Conservation (phyloP, 2,797 vertebrate genomes). For the Sebastes trivittatus region DNA sequence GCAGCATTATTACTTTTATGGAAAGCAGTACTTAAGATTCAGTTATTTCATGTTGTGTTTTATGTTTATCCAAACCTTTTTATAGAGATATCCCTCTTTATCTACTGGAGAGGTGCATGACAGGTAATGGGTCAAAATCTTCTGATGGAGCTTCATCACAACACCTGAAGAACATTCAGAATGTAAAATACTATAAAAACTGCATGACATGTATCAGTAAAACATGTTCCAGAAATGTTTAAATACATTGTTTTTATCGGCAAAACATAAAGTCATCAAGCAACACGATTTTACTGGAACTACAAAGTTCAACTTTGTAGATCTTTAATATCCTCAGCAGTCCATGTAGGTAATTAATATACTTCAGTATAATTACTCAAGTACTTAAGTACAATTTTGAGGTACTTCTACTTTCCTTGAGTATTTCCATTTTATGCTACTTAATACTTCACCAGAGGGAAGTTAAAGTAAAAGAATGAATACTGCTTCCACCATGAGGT, state of each 20-base stretch:
- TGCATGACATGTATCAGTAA: neutral
- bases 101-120: constrained; percentile 89
- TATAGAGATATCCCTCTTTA: constrained; percentile 90
- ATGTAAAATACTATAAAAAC: neutral
- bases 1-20: neutral
- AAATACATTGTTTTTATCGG: too few species aligned
- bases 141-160: constrained; percentile 93
- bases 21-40: neutral
- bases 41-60: neutral
- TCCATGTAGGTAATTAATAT: too few species aligned
- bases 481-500: neutral
- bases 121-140: constrained; percentile 89
- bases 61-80: constrained; percentile 74
- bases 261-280: neutral
- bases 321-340: neutral
- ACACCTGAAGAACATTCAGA: constrained; percentile 31
- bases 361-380: too few species aligned
- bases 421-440: too few species aligned
- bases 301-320: neutral
- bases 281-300: neutral
- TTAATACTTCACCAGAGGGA: too few species aligned
- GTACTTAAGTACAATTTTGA: too few species aligned
- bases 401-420: too few species aligned
- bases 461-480: neutral
- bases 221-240: neutral